These are phyloP conservation scores for Mactra quadrangularis DNA, from an alignment of 1,140 invertebrate genomes.

Conservation along the genomic window DNA sequence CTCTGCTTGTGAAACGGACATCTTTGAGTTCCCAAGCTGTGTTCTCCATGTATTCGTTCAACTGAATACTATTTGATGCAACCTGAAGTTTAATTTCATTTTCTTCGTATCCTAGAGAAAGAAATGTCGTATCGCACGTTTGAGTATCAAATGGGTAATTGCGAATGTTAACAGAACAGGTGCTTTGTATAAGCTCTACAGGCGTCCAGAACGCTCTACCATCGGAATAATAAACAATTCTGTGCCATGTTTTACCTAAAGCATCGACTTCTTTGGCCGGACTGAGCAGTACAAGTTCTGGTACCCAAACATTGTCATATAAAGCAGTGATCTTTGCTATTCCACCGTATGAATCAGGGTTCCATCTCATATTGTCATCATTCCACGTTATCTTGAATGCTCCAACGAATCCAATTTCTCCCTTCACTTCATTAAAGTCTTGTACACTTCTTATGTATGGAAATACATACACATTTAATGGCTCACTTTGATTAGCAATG, in stretches of 20 bases:
- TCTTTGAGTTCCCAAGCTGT: constrained; percentile 17
- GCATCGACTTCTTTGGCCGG: not conserved
- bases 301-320: constrained; percentile 42
- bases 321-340: not conserved
- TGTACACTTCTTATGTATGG: constrained; percentile 21
- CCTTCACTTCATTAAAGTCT: constrained; percentile 49
- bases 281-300: constrained; percentile 24
- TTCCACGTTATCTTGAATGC: constrained; percentile 13
- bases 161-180: constrained; percentile 22
- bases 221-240: not conserved
- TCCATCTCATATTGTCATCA: constrained; percentile 31
- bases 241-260: constrained; percentile 21
- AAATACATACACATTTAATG: not conserved
- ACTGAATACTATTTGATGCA: not conserved
- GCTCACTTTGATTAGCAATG: not conserved
- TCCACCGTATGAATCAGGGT: constrained; percentile 4
- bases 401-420: constrained; percentile 1
- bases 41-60: constrained; percentile 13
- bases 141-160: constrained; percentile 56
- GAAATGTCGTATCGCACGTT: constrained; percentile 15
- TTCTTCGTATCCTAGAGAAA: constrained; percentile 3
- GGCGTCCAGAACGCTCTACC: not conserved
- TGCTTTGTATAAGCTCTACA: constrained; percentile 22
- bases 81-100: not conserved
- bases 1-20: not conserved